Percentiles rank a stretch among this genome's conserved stretches.
Evolutionary conservation across 2,797 vertebrate species (phyloP).

Genomic region (Pseudochirops corinnae): DNA sequence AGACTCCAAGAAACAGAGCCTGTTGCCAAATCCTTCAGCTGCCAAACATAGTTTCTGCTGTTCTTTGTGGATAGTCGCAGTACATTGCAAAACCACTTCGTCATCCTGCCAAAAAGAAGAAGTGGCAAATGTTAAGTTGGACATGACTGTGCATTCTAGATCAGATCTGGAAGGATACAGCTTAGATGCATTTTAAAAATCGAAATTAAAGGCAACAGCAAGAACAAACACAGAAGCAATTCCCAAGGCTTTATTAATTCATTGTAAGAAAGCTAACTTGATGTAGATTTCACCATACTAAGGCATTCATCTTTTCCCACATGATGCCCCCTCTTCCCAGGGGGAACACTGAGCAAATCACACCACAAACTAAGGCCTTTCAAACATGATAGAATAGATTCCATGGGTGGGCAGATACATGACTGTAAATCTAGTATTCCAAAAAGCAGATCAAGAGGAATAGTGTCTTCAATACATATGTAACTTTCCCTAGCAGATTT

Average conservation of each 20-base stretch:
- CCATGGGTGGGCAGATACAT: neutral
- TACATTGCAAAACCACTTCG: constrained; percentile 96
- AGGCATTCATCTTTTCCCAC: neutral
- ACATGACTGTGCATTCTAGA: neutral
- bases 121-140: constrained; percentile 35
- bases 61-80: constrained; percentile 93
- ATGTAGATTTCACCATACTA: neutral
- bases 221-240: constrained; percentile 16
- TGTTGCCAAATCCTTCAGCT: constrained; percentile 97
- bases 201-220: neutral
- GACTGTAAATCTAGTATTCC: neutral
- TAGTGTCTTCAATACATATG: neutral
- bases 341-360: neutral
- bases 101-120: constrained; percentile 88
- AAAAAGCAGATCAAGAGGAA: neutral
- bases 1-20: constrained; percentile 97
- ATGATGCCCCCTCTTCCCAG: neutral
- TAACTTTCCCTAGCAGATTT: neutral
- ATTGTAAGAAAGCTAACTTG: neutral
- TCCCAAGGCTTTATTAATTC: constrained; percentile 24
- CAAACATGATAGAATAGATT: neutral
- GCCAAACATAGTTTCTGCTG: constrained; percentile 96
- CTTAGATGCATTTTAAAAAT: constrained; percentile 32
- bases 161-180: neutral
- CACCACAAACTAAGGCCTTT: neutral